Evolutionary conservation across 2,797 vertebrate genomes (phyloP).

Genomic region (Eulemur coronatus): DNA sequence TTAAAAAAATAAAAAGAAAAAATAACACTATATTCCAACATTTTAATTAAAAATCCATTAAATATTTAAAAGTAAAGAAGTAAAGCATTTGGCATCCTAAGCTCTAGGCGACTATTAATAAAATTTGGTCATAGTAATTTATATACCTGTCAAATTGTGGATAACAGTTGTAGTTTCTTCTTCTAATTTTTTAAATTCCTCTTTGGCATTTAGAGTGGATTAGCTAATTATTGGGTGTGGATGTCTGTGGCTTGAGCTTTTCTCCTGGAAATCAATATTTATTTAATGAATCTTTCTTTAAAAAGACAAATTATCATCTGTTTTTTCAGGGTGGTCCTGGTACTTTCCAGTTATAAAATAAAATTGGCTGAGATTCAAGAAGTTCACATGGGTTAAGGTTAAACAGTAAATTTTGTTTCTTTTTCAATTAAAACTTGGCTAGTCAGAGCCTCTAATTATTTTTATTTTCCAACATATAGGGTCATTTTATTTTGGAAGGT

Average conservation of each 20-base stretch:
- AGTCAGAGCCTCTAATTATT: conserved; percentile 3
- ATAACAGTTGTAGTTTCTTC: background rate
- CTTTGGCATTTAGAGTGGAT: conserved; percentile 35
- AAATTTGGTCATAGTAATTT: background rate
- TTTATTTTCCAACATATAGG: background rate
- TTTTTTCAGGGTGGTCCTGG: conserved; percentile 27
- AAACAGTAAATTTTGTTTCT: background rate
- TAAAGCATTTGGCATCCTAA: background rate
- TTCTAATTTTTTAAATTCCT: background rate
- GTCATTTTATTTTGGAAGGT: background rate
- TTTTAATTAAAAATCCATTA: conserved; percentile 39
- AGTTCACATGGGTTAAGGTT: conserved; percentile 5
- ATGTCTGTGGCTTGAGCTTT: conserved; percentile 35
- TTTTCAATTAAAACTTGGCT: conserved; percentile 46
- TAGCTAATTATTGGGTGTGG: conserved; percentile 55
- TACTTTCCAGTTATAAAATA: conserved; percentile 57
- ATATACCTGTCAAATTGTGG: background rate
- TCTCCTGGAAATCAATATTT: conserved; percentile 55
- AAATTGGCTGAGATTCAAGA: conserved; percentile 17
- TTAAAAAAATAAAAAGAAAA: no score
- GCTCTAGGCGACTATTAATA: background rate
- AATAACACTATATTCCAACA: background rate
- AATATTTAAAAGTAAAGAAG: conserved; percentile 23
- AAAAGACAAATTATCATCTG: conserved; percentile 15
- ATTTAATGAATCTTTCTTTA: conserved; percentile 34